These are phyloP conservation scores for Drosophila greeni DNA, from an alignment of 2,888 invertebrate genomes.

Conservation along the genomic window DNA sequence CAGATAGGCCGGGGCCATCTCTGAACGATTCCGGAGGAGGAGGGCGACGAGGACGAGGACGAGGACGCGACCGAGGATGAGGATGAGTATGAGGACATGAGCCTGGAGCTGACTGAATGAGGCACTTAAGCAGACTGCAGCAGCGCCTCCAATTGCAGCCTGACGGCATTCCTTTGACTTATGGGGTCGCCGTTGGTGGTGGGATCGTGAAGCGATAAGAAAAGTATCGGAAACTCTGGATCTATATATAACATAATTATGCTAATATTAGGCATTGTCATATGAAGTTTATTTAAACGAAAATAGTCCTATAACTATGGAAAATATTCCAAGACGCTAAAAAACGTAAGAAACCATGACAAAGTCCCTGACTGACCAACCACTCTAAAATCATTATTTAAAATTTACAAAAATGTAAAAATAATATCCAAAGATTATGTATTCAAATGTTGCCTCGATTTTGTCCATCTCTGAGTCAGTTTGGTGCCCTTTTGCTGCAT, in stretches of 20 bases:
- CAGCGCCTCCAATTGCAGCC: conserved; percentile 48
- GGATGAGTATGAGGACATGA: conserved; percentile 7
- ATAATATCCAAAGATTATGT: conserved; percentile 4
- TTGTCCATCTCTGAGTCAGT: conserved; percentile 26
- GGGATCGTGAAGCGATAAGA: conserved; percentile 16
- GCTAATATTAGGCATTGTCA: not conserved
- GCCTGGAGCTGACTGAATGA: conserved; percentile 28
- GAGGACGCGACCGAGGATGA: not conserved
- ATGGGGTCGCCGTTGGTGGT: conserved; percentile 45
- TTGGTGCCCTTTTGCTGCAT: conserved; percentile 38
- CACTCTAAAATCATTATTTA: no score
- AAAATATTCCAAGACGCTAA: no score
- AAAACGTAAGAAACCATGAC: not conserved
- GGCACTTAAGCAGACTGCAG: conserved; percentile 59
- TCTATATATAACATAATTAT: not conserved
- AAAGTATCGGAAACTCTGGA: not conserved
- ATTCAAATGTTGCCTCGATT: not conserved
- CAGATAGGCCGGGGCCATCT: conserved; percentile 56
- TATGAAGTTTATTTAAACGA: no score
- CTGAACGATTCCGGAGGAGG: conserved; percentile 17
- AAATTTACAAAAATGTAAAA: no score
- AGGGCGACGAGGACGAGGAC: conserved; percentile 3
- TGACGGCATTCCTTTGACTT: conserved; percentile 64
- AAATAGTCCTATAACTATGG: no score
- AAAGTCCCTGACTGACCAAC: not conserved